phyloP scores from a whole-genome alignment of 1,140 invertebrate genomes.

The Tetramorium parvispinum region DNA sequence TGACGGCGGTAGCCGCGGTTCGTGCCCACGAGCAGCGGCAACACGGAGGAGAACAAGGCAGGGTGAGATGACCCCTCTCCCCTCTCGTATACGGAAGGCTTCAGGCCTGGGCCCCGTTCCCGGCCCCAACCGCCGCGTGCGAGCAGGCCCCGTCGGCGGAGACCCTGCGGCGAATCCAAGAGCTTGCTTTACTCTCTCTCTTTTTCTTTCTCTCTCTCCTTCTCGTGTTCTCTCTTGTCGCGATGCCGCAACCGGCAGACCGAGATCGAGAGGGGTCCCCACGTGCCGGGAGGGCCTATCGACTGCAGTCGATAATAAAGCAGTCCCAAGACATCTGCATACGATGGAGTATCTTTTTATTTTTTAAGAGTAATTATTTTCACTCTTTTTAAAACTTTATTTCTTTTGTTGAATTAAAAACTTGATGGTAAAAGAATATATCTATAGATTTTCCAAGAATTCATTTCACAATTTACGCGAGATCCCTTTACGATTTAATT shows the following conservation, averaged over 20 bases:
- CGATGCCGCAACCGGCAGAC: slow-evolving; percentile 21
- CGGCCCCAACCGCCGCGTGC: slow-evolving; percentile 31
- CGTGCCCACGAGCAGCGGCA: slow-evolving; percentile 73
- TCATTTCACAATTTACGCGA: not conserved
- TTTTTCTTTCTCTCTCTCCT: slow-evolving; percentile 36
- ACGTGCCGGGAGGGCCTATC: slow-evolving; percentile 54
- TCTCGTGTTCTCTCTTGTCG: slow-evolving; percentile 54
- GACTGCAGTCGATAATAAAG: slow-evolving; percentile 63
- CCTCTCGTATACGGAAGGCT: slow-evolving; percentile 43
- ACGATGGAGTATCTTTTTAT: not conserved
- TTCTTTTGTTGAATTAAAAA: not conserved
- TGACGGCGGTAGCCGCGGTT: slow-evolving; percentile 75
- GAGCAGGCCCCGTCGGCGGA: slow-evolving; percentile 43
- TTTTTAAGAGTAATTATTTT: slow-evolving; percentile 2
- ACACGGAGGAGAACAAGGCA: slow-evolving; percentile 61
- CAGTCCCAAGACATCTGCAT: not conserved
- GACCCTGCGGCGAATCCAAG: slow-evolving; percentile 62
- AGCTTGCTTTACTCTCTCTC: slow-evolving; percentile 54
- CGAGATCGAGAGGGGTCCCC: slow-evolving; percentile 64
- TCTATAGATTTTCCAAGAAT: not conserved
- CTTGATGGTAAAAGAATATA: not conserved
- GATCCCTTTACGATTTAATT: not conserved
- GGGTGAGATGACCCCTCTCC: slow-evolving; percentile 69
- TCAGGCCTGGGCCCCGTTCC: slow-evolving; percentile 6
- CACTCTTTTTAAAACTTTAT: not conserved